phyloP scores from a whole-genome alignment of 2,113 vertebrate genomes.

The Cepphus grylle region DNA sequence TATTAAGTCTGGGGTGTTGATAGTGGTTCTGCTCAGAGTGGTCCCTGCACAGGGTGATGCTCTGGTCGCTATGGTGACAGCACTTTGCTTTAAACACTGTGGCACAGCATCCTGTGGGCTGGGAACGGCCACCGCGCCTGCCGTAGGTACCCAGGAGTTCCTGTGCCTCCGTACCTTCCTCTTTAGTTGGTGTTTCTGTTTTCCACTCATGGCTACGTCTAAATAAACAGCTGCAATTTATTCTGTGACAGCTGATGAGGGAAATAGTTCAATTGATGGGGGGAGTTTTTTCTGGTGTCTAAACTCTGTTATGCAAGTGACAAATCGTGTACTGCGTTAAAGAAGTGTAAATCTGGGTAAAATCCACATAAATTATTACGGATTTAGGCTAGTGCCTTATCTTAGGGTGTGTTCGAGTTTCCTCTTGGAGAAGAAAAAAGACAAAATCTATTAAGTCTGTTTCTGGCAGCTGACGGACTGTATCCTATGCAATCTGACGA shows the following conservation, averaged over 20 bases:
- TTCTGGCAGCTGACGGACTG: background rate
- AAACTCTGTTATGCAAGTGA: constrained; percentile 40
- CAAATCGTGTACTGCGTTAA: background rate
- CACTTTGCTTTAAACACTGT: background rate
- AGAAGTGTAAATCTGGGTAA: constrained; percentile 47
- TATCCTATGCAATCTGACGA: background rate
- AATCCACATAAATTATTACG: background rate
- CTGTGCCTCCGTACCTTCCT: background rate
- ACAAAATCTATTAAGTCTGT: background rate
- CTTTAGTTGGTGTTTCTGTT: background rate
- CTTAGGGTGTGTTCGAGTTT: constrained; percentile 19
- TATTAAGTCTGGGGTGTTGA: background rate
- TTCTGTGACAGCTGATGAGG: background rate
- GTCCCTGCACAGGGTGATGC: background rate
- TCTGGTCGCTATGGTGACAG: background rate
- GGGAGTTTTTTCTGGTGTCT: background rate
- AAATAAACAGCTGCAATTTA: background rate
- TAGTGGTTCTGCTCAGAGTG: background rate
- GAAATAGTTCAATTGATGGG: background rate
- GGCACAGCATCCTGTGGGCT: background rate
- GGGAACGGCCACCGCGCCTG: background rate
- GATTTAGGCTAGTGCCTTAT: constrained; percentile 30
- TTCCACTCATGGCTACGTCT: background rate
- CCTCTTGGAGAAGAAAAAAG: background rate
- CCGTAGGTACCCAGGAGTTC: background rate